A percentile compares a stretch with the other conserved stretches of the same genome.
Evolutionary conservation across 2,113 vertebrate species (phyloP).

Genomic region (Zingel zingel): DNA sequence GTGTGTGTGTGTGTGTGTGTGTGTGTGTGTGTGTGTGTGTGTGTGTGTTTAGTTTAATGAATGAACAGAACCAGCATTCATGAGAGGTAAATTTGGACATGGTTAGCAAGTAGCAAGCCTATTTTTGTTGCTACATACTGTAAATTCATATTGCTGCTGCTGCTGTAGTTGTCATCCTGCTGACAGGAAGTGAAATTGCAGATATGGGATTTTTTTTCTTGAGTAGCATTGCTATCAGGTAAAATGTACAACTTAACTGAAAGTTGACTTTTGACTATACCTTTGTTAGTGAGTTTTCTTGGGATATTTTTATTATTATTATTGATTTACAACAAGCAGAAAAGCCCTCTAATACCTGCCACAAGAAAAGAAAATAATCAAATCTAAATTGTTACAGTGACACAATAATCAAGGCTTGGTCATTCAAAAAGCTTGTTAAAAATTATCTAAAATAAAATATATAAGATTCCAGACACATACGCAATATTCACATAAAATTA

Average conservation of each 20-base stretch:
- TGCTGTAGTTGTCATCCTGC: neutral
- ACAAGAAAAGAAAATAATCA: neutral
- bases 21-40: no score
- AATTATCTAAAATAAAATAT: neutral
- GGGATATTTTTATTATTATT: no score
- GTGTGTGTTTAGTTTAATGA: neutral
- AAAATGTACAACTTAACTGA: neutral
- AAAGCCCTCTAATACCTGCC: neutral
- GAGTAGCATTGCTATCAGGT: neutral
- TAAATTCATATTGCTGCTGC: neutral
- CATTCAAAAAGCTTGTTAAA: neutral
- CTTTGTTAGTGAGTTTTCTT: neutral
- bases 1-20: neutral
- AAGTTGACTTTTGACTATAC: neutral
- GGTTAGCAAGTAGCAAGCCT: constrained; percentile 6
- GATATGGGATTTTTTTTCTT: neutral
- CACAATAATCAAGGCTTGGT: neutral
- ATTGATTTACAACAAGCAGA: neutral
- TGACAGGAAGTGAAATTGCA: neutral
- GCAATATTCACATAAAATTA: neutral
- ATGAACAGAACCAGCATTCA: constrained; percentile 52
- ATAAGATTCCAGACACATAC: no score
- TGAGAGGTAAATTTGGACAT: constrained; percentile 3
- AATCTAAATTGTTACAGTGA: neutral
- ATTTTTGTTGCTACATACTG: neutral